Conservation (phyloP, 2,113 vertebrate species). For the Elachura formosa region DNA sequence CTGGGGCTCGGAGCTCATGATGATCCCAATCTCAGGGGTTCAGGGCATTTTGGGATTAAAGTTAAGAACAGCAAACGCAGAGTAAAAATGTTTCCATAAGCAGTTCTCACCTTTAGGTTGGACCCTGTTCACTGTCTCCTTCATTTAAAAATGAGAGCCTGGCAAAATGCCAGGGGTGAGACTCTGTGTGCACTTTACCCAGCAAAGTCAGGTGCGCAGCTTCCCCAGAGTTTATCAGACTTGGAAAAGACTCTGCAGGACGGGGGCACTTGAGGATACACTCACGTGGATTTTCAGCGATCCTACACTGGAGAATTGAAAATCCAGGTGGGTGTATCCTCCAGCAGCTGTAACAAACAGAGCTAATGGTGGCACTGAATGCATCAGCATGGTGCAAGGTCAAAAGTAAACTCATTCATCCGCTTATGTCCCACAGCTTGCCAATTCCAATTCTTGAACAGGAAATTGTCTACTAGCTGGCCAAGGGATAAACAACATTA, state of each 20-base stretch:
- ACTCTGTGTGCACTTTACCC: background rate
- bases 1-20: no score
- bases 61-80: no score
- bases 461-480: background rate
- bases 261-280: conserved; percentile 38
- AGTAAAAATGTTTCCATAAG: background rate
- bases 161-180: background rate
- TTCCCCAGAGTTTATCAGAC: conserved; percentile 81
- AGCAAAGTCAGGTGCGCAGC: background rate
- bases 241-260: background rate
- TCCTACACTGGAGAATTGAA: no score
- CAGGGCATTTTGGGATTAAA: no score
- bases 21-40: no score
- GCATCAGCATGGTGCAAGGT: background rate
- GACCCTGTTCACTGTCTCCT: background rate
- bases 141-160: background rate
- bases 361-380: background rate
- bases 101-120: background rate
- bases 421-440: background rate
- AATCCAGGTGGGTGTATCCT: conserved; percentile 71
- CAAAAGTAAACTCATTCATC: background rate
- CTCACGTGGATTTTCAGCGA: conserved; percentile 78
- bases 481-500: background rate
- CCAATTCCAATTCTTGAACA: background rate
- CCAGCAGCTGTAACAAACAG: conserved; percentile 73